Conservation (phyloP, 1,140 invertebrate genomes). For the Philotrypesis tridentata region DNA sequence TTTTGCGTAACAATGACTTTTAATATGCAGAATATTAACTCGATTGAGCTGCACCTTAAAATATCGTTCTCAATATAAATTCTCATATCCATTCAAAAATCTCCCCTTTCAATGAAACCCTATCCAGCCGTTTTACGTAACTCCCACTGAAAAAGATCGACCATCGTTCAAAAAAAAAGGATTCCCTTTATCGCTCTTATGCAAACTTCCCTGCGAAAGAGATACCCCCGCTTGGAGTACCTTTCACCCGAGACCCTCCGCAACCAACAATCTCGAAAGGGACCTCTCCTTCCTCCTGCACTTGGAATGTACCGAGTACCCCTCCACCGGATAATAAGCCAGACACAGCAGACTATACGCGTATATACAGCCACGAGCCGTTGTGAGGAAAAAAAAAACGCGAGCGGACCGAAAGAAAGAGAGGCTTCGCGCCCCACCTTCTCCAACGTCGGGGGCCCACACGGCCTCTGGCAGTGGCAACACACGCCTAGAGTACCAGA, state of each 20-base stretch:
- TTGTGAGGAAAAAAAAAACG: constrained; percentile 10
- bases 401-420: constrained; percentile 7
- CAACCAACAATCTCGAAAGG: neutral
- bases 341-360: no score
- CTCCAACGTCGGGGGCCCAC: neutral
- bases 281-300: neutral
- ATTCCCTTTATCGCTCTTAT: neutral
- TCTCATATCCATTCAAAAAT: no score
- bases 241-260: neutral
- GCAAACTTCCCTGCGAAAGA: neutral
- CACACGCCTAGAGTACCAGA: constrained; percentile 51
- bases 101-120: no score
- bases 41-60: no score
- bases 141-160: neutral
- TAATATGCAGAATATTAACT: no score
- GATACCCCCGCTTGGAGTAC: neutral
- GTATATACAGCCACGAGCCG: neutral
- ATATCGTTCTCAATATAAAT: no score
- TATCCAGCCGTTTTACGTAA: neutral
- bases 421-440: neutral
- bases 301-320: no score
- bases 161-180: no score
- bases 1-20: no score
- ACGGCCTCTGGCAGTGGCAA: constrained; percentile 12
- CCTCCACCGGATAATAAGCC: neutral